phyloP scores from a whole-genome alignment of 2,113 vertebrate species.

The Pholis gunnellus region DNA sequence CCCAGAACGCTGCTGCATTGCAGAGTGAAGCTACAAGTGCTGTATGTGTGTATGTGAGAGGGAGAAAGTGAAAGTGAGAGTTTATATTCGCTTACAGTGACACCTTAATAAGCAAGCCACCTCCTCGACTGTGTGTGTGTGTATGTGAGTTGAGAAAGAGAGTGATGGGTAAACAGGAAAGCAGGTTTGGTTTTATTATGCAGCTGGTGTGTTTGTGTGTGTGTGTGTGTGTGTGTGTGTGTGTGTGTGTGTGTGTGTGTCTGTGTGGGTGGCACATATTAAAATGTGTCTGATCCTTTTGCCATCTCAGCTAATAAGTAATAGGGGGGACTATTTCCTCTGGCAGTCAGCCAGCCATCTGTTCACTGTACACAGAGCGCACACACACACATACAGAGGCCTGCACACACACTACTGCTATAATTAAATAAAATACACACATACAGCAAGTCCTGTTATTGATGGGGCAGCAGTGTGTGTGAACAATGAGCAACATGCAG shows the following conservation, averaged over 20 bases:
- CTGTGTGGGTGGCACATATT: slow-evolving; percentile 36
- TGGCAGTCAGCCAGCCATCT: slow-evolving; percentile 57
- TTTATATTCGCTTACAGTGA: slow-evolving; percentile 10
- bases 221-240: slow-evolving; percentile 7
- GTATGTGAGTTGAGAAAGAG: neutral
- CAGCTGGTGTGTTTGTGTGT: neutral
- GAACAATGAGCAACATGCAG: neutral
- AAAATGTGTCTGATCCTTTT: slow-evolving; percentile 49
- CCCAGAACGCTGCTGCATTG: slow-evolving; percentile 10
- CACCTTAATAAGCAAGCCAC: slow-evolving; percentile 22
- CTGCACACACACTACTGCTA: slow-evolving; percentile 7
- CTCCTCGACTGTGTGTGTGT: neutral
- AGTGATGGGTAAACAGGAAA: neutral
- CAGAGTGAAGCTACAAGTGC: neutral
- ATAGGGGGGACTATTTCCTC: slow-evolving; percentile 34
- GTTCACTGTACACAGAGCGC: slow-evolving; percentile 26
- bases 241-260: neutral
- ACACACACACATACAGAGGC: neutral
- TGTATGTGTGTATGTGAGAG: neutral
- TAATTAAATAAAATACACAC: slow-evolving; percentile 37
- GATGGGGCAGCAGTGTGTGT: slow-evolving; percentile 5
- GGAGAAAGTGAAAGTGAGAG: neutral
- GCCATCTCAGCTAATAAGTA: slow-evolving; percentile 56
- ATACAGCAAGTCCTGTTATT: slow-evolving; percentile 24
- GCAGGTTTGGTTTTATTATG: neutral